Base-by-base conservation (phyloP, 2,797 vertebrate genomes). In the Acipenser oxyrinchus region DNA sequence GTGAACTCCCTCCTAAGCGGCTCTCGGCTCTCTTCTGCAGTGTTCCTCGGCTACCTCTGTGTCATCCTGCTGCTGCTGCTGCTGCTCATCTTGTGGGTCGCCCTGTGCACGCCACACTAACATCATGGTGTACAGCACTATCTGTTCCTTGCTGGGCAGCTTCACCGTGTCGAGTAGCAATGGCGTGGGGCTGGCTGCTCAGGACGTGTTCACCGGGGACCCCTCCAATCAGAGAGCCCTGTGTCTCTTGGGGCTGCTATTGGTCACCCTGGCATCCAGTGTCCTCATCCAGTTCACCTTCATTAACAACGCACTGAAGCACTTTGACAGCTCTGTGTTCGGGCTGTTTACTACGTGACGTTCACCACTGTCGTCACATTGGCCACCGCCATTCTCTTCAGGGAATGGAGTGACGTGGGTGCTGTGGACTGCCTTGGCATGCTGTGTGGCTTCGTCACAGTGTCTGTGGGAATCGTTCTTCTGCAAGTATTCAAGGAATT, bases 81-180 rank as follows among this genome's bases (percentile, higher is more conserved):
- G 51, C 74, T 92, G 68, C 87, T 99, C 13, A 96, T 99, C 70
- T 85, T 87, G 73, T 92, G 95, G 93, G 82, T 95, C 8, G 90
- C 92, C 37, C 95, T 10, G 84, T 86, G 65, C 89, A 90, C 2
- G 95, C 68, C 83, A 88, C 70, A 94, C 94, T 65, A 96, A 96
- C 85, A 91, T 98, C 72, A 92, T 97, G 94, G 95, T 98, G 73
- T 98, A 97, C 52, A 91, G 97, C 63, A 81, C 91, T 74, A 97
- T 99, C 79, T 99, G 97, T 76, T 98, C 97, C 52, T 84, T 99
- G 61, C 76, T 99, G 77, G 97, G 97, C 67, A 96, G 89, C 74
- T 97, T 99, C 83, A 99, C 97, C 0, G 95, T 99, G 67, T 94
- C 97, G 10, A 90, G 96, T 81, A 94, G 94, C 74, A 99, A 99